These are phyloP conservation scores for Mirza zaza DNA, from an alignment of 2,113 vertebrate genomes.

Conservation along the genomic window DNA sequence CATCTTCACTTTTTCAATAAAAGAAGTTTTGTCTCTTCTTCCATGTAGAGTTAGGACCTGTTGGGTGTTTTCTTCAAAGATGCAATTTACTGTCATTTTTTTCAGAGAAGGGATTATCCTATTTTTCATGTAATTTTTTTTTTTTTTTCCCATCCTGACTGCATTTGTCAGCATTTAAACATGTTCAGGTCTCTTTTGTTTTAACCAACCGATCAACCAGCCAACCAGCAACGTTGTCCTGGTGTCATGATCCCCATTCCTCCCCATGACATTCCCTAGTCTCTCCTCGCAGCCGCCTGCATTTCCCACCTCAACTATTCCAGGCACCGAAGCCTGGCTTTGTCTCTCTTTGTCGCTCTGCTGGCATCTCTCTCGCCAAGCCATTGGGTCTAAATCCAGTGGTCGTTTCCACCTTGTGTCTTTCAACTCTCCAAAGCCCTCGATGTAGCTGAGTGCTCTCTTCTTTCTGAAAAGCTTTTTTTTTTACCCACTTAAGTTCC, in stretches of 20 bases:
- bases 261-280: no score
- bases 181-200: background rate
- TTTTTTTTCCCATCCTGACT: background rate
- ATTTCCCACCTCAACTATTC: background rate
- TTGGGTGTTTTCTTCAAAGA: background rate
- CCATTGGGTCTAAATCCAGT: background rate
- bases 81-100: background rate
- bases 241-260: background rate
- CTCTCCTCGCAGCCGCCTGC: fast-evolving
- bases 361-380: background rate
- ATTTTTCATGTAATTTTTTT: background rate
- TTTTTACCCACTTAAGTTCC: background rate
- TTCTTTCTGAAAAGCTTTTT: background rate
- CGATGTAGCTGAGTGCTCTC: background rate
- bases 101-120: background rate
- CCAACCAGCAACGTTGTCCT: background rate
- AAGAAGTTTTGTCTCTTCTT: background rate
- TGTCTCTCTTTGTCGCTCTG: background rate
- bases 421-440: background rate
- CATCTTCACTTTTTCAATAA: background rate
- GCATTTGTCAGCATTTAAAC: background rate
- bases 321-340: background rate
- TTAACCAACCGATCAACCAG: background rate
- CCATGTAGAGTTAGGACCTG: background rate
- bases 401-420: background rate